phyloP scores from a whole-genome alignment of 2,113 vertebrate genomes.

The Sinocyclocheilus grahami region DNA sequence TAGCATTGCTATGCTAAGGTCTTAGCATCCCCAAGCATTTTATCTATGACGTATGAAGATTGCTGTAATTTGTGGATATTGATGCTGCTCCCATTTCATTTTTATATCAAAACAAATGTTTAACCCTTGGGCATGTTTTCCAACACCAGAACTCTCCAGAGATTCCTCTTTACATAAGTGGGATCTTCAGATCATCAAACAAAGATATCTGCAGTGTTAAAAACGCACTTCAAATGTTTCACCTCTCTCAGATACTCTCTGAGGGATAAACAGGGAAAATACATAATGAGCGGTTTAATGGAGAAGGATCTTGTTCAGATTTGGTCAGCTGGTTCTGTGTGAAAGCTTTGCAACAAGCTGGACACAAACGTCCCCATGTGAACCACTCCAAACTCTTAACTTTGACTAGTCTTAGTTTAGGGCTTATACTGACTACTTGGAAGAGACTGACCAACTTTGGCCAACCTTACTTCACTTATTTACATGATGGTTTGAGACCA shows the following conservation, averaged over 20 bases:
- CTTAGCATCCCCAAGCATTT: background rate
- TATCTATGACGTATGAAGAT: background rate
- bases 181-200: slow-evolving; percentile 46
- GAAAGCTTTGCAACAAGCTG: background rate
- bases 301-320: background rate
- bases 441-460: background rate
- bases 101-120: slow-evolving; percentile 17
- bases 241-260: background rate
- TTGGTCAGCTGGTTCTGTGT: background rate
- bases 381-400: background rate
- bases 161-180: background rate
- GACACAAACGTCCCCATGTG: background rate
- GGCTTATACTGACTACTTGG: background rate
- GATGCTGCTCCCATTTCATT: background rate
- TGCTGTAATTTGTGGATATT: background rate
- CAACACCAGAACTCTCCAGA: slow-evolving; percentile 4
- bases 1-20: background rate
- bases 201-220: background rate
- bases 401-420: background rate
- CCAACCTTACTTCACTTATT: background rate
- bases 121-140: slow-evolving; percentile 9
- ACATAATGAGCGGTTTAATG: slow-evolving; percentile 7
- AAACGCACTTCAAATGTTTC: slow-evolving; percentile 14
- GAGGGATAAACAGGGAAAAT: slow-evolving; percentile 13
- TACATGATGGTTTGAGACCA: background rate